Evolutionary conservation across 2,888 invertebrate genomes (phyloP).

Genomic region (Schizotus pectinicornis): DNA sequence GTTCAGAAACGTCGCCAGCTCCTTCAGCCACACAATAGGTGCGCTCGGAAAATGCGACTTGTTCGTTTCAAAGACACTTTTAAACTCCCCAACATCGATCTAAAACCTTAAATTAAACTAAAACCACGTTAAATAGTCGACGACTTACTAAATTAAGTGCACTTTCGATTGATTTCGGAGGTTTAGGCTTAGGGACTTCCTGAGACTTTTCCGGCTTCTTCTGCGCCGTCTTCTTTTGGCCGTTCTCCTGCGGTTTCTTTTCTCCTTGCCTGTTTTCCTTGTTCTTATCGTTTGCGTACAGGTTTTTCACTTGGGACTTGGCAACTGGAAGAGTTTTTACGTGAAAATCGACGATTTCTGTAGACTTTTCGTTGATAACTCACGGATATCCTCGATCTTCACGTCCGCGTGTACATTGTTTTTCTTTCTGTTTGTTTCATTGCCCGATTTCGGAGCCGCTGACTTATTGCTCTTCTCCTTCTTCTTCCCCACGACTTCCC

Average conservation of each 20-base stretch:
- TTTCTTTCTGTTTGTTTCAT: slow-evolving; percentile 61
- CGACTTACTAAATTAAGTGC: slow-evolving; percentile 65
- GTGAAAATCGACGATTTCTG: slow-evolving; percentile 2
- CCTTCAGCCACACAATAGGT: slow-evolving; percentile 75
- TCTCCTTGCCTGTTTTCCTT: slow-evolving; percentile 61
- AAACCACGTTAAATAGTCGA: background rate
- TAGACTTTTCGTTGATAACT: slow-evolving; percentile 53
- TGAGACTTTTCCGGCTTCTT: slow-evolving; percentile 60
- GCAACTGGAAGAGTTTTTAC: slow-evolving; percentile 63
- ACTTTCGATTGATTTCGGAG: slow-evolving; percentile 70
- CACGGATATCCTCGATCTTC: slow-evolving; percentile 80
- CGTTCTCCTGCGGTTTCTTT: slow-evolving; percentile 47
- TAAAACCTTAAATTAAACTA: slow-evolving; percentile 52
- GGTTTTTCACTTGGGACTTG: slow-evolving; percentile 70
- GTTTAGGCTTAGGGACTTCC: slow-evolving; percentile 66
- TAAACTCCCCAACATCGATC: slow-evolving; percentile 68
- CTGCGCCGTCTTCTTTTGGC: slow-evolving; percentile 61
- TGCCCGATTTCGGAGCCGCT: slow-evolving; percentile 51
- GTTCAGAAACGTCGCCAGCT: slow-evolving; percentile 70
- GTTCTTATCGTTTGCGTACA: slow-evolving; percentile 69
- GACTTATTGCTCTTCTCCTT: slow-evolving; percentile 59
- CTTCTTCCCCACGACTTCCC: slow-evolving; percentile 76
- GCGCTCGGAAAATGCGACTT: slow-evolving; percentile 72
- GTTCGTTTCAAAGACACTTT: slow-evolving; percentile 62
- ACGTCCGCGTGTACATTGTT: slow-evolving; percentile 54